A percentile compares a stretch with the other conserved stretches of the same genome.
These are phyloP conservation scores for Aurelia sp. DNA, from an alignment of 30 jellyfish, hydroid and myxozoan species.

Conservation along the genomic window DNA sequence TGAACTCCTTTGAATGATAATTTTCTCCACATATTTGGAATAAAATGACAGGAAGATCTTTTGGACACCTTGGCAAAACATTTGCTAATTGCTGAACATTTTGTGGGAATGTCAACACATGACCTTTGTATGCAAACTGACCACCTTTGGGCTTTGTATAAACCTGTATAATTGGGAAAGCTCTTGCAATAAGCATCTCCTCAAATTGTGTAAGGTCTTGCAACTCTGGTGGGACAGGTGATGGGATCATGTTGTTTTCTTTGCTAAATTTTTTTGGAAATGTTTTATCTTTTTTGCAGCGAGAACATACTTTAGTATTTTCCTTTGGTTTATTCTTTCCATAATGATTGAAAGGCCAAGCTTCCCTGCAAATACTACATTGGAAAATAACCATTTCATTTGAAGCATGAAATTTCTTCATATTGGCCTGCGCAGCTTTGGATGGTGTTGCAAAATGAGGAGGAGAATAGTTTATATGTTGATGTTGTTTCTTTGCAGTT, in stretches of 20 bases:
- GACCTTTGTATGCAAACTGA: constrained; percentile 67
- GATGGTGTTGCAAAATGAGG: too few species aligned
- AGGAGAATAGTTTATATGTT: too few species aligned
- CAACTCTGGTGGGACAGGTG: constrained; percentile 69
- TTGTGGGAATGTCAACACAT: constrained; percentile 59
- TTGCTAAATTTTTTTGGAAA: constrained; percentile 34
- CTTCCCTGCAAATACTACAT: constrained; percentile 38
- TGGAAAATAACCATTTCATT: constrained; percentile 8
- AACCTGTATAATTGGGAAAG: constrained; percentile 56
- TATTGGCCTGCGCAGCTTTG: too few species aligned
- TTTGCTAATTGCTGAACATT: constrained; percentile 60
- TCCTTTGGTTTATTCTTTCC: neutral
- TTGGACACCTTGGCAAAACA: constrained; percentile 43
- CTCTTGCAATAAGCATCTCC: constrained; percentile 70
- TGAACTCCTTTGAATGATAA: constrained; percentile 7
- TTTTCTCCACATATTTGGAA: constrained; percentile 22
- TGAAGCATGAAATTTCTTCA: constrained; percentile 1
- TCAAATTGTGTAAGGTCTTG: constrained; percentile 57
- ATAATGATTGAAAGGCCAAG: neutral
- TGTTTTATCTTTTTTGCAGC: constrained; percentile 44
- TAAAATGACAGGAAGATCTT: constrained; percentile 64
- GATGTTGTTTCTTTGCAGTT: too few species aligned
- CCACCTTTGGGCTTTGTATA: constrained; percentile 68
- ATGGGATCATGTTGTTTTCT: constrained; percentile 65
- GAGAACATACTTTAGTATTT: constrained; percentile 2